Conservation (phyloP, 2,113 vertebrate species). For the Cisticola juncidis region DNA sequence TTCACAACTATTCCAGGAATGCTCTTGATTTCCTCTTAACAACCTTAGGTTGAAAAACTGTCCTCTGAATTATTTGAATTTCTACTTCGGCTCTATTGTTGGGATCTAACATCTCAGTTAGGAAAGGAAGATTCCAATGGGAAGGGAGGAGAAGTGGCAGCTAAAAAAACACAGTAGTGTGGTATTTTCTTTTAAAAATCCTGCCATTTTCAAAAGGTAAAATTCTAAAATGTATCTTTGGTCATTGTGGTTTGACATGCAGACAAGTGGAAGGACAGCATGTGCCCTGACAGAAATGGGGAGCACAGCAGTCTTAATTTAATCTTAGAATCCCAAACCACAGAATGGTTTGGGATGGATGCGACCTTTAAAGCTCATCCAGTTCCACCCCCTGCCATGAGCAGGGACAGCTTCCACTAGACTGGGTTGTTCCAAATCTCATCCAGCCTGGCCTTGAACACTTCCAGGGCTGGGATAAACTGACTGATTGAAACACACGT, state of each 20-base stretch:
- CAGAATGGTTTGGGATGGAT: not conserved
- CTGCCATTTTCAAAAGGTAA: not conserved
- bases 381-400: not conserved
- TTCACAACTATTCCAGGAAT: not conserved
- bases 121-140: not conserved
- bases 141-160: not conserved
- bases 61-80: not conserved
- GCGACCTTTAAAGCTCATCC: not conserved
- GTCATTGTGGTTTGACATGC: rapidly evolving
- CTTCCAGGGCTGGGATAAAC: not conserved
- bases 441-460: not conserved
- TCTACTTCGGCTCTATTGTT: not conserved
- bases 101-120: not conserved
- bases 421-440: not conserved
- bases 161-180: rapidly evolving
- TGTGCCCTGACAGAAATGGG: not conserved
- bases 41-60: not conserved
- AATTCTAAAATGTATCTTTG: not conserved
- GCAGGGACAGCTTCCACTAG: not conserved
- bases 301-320: not conserved
- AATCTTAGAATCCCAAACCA: not conserved
- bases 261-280: not conserved
- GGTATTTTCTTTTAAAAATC: not conserved
- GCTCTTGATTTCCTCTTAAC: slow-evolving; percentile 25
- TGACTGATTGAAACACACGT: not conserved